These are phyloP conservation scores for Danaus plexippus DNA, from an alignment of 1,140 invertebrate genomes.

Conservation along the genomic window DNA sequence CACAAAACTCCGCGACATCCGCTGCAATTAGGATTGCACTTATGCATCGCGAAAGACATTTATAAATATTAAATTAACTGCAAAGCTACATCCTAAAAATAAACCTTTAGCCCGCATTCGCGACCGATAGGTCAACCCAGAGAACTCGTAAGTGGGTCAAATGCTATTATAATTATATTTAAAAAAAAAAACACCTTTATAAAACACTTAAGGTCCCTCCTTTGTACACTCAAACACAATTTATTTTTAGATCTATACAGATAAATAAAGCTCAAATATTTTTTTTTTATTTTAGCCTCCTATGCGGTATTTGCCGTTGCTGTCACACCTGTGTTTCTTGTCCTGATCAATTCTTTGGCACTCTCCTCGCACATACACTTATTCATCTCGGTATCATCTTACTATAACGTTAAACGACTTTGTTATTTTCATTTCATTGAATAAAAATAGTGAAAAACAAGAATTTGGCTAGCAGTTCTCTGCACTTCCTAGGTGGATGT, in stretches of 20 bases:
- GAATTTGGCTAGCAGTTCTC: conserved; percentile 42
- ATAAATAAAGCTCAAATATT: conserved; percentile 18
- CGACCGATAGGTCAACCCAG: conserved; percentile 65
- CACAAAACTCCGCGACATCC: conserved; percentile 33
- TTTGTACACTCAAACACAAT: conserved; percentile 14
- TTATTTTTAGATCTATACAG: conserved; percentile 3
- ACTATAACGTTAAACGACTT: conserved; percentile 25
- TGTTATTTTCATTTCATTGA: conserved; percentile 50
- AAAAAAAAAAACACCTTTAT: conserved; percentile 14
- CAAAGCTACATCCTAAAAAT: conserved; percentile 69
- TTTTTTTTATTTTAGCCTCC: conserved; percentile 22
- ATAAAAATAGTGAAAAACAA: conserved; percentile 51
- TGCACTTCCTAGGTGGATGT: conserved; percentile 63
- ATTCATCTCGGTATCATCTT: conserved; percentile 50
- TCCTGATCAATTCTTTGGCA: conserved; percentile 41
- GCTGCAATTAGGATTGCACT: conserved; percentile 36
- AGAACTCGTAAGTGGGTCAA: conserved; percentile 64
- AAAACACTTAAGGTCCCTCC: conserved; percentile 7
- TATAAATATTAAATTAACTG: conserved; percentile 71
- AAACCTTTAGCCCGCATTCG: conserved; percentile 65
- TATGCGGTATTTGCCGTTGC: conserved; percentile 55
- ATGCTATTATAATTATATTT: conserved; percentile 41
- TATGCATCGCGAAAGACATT: conserved; percentile 47
- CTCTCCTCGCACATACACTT: conserved; percentile 35
- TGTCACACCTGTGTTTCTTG: conserved; percentile 57